Conservation (phyloP, 1,140 invertebrate species). For the Maconellicoccus hirsutus region DNA sequence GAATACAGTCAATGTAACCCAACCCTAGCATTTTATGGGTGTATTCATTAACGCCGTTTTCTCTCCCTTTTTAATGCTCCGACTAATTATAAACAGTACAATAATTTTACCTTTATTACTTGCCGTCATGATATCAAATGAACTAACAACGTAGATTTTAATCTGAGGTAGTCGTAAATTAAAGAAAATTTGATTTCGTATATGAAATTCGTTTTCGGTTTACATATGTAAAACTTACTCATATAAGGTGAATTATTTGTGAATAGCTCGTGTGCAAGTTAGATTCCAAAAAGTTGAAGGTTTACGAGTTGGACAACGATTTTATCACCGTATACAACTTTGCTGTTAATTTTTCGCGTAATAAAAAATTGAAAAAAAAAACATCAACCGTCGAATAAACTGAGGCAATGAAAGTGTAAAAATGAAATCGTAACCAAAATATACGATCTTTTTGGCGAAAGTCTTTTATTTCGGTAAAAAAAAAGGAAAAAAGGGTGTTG, state of each 20-base stretch:
- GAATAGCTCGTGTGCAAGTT: no score
- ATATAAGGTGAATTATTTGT: no score
- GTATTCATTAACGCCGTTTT: slow-evolving; percentile 8
- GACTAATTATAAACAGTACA: slow-evolving; percentile 9
- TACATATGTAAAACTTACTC: no score
- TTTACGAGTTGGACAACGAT: no score
- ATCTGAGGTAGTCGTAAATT: background rate
- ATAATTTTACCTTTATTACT: slow-evolving; percentile 10
- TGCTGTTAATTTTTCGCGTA: no score
- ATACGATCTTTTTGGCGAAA: background rate
- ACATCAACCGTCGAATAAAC: background rate
- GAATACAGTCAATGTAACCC: slow-evolving; percentile 2
- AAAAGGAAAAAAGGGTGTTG: slow-evolving; percentile 10
- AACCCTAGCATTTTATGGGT: slow-evolving; percentile 8
- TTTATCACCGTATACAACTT: no score
- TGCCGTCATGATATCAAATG: background rate
- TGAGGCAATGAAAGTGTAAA: background rate
- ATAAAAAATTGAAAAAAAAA: no score
- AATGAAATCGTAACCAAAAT: background rate
- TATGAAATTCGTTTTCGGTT: no score
- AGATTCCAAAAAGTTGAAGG: no score
- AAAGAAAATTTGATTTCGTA: background rate
- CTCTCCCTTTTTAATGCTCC: background rate
- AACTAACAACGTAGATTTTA: background rate
- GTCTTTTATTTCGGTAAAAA: background rate